Base-by-base conservation (phyloP, 2,797 vertebrate species). In the Sebastes hubbsi region DNA sequence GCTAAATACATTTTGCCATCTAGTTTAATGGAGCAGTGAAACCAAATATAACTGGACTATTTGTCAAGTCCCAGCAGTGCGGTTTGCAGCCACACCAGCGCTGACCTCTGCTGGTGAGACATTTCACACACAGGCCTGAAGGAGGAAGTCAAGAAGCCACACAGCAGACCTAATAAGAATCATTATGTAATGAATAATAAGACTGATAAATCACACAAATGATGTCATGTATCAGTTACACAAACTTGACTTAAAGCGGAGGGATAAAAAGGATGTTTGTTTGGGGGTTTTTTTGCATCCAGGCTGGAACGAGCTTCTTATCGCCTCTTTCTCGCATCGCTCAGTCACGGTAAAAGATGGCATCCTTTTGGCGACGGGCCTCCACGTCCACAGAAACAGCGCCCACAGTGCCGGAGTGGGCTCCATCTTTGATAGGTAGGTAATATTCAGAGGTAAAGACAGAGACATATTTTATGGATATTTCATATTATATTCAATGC, bases 341-440 rank as follows among this genome's bases (percentile, higher is more conserved):
- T 99, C 98, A 0, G 97, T 99, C 77, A 98, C 97, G 0, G 98
- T 99, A 30, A 98, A 98, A 91, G 98, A 99, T 0, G 98, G 98
- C 24, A 99, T 99, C 88, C 95, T 99, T 18, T 91, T 99, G 90
- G 98, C 97, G 80, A 99, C 97, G 0, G 98, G 98, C 13, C 95
- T 99, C 62, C 98, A 99, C 0, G 98, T 99, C 30, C 98, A 99
- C 88, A 96, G 98, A 77, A 99, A 96, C 93, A 99, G 98, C 0
- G 98, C 98, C 56, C 98, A 99, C 93, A 99, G 98, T 1, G 98
- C 98, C 0, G 98, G 98, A 0, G 98, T 99, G 25, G 98, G 98
- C 79, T 99, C 98, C 89, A 99, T 99, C 88, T 99, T 99, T 7
- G 98, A 99, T 93, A 97, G 98, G 98, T 98, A 65, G 46, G 84